Base-by-base conservation (phyloP, 2,888 invertebrate species). In the Lepidochitona cinerea region DNA sequence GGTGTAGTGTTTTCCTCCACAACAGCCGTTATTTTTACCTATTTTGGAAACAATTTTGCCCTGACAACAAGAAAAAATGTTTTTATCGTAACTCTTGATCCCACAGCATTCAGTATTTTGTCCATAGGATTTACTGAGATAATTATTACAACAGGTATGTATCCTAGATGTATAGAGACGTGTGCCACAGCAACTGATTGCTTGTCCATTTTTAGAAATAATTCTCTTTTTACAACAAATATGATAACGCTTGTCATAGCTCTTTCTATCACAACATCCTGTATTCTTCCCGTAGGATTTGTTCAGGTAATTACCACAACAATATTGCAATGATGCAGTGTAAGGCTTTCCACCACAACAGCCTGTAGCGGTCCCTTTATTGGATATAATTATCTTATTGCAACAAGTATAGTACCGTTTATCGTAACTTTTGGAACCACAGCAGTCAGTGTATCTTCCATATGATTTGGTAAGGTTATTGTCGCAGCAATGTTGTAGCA, bases 331-430 rank as follows among this genome's bases (percentile, higher is more conserved):
- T 26, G 3, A 12, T 3, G 35, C 14, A 33, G 18, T n/a, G 37
- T 23, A 66, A n/a, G 66, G 14, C 26, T 37, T 66, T 18, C 37
- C 36, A 66, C 66, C 66, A 37, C 66, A 66, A 26, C 66, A 66
- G n/a, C 36, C 66, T 29, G 18, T 37, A 3, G 35, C 14, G 4
- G 1, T 26, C 26, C 66, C 66, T 9, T 2, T 18, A 23, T 26
- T 66, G 23, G 35, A n/a, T n/a, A 66, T 26, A 36, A 66, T 18
- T n/a, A 12, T 29, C 12, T 18, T 18, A 2, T n/a, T n/a, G 26
- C 66, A 66, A n/a, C 66, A 66, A 23, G 66, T 36, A 37, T 12
- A 35, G 37, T 18, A 66, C 9, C n/a, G 35, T 26, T 5, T 66
- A 26, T 66, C 66, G n/a, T 66, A 66, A 5, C 36, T 36, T 37